phyloP scores from a whole-genome alignment of 1,140 invertebrate species.

The Sipha flava region DNA sequence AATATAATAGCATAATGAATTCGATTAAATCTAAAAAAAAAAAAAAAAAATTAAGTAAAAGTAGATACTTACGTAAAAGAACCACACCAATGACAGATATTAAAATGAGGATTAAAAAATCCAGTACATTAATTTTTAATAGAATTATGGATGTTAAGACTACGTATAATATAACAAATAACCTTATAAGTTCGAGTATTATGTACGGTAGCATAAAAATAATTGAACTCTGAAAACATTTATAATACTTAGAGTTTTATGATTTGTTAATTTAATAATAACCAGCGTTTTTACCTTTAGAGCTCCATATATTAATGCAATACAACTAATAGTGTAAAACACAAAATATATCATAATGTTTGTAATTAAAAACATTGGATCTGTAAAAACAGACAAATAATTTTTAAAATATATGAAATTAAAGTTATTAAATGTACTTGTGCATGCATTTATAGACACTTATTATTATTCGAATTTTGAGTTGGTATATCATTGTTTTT shows the following conservation, averaged over 20 bases:
- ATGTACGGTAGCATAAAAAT: background rate
- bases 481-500: too few relatives aligned
- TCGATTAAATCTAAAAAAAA: too few relatives aligned
- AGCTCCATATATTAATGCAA: constrained; percentile 14
- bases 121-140: constrained; percentile 1
- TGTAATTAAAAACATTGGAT: background rate
- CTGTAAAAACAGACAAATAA: background rate
- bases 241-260: too few relatives aligned
- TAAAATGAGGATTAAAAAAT: constrained; percentile 19
- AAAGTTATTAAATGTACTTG: too few relatives aligned
- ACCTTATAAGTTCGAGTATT: background rate
- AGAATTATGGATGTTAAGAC: constrained; percentile 5
- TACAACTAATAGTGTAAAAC: background rate
- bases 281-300: background rate
- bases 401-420: too few relatives aligned
- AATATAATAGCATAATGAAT: too few relatives aligned
- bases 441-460: too few relatives aligned
- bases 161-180: background rate
- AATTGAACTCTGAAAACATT: constrained; percentile 10
- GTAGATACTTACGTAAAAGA: background rate
- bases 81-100: constrained; percentile 4
- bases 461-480: too few relatives aligned
- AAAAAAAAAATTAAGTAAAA: too few relatives aligned
- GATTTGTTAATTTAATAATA: background rate
- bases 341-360: background rate